Conservation (phyloP, 1,140 invertebrate genomes). For the Drosophila serrata region DNA sequence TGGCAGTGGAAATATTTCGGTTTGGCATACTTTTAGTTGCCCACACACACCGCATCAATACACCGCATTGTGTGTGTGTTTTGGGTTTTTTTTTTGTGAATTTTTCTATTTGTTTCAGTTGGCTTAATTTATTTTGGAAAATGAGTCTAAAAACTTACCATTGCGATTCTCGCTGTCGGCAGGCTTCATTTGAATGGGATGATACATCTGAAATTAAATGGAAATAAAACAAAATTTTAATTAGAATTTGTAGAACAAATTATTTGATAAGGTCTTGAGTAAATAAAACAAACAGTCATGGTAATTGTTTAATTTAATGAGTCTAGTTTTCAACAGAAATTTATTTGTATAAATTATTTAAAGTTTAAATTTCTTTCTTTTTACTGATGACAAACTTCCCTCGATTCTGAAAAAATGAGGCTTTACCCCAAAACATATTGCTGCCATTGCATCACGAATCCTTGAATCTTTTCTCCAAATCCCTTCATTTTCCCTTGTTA, state of each 20-base stretch:
- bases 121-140: conserved; percentile 7
- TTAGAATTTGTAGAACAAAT: background rate
- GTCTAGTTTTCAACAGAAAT: too few relatives aligned
- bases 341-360: too few relatives aligned
- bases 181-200: conserved; percentile 99
- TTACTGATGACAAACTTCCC: background rate
- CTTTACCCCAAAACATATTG: background rate
- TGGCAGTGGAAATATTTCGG: conserved; percentile 41
- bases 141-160: conserved; percentile 90
- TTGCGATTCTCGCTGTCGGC: conserved; percentile 99
- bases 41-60: conserved; percentile 18
- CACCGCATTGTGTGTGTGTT: conserved; percentile 31
- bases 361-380: background rate
- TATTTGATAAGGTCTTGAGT: background rate
- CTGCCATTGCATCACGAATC: background rate
- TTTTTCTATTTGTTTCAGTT: background rate
- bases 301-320: background rate
- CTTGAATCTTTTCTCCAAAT: background rate
- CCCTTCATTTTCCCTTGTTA: conserved; percentile 29
- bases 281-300: background rate
- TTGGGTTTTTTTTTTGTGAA: too few relatives aligned
- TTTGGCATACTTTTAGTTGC: conserved; percentile 24
- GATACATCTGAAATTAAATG: conserved; percentile 96
- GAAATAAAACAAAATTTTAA: conserved; percentile 35
- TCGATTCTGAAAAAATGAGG: too few relatives aligned